phyloP scores from a whole-genome alignment of 2,888 invertebrate genomes.

The Drosophila parthenogenetica region DNA sequence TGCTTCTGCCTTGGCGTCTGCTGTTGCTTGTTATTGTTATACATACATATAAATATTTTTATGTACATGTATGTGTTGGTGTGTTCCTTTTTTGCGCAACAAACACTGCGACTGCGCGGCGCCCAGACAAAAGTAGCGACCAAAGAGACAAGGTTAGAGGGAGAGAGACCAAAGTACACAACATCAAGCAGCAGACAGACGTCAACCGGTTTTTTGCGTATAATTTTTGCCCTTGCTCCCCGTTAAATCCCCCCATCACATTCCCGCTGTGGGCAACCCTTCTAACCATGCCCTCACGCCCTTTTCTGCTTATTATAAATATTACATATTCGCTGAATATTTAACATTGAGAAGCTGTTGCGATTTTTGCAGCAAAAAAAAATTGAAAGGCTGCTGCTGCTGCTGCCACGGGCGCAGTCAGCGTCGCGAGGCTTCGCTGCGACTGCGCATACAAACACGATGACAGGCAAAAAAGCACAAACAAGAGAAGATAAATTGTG shows the following conservation, averaged over 20 bases:
- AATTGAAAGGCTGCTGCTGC: constrained; percentile 39
- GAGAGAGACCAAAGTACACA: constrained; percentile 38
- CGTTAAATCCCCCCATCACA: constrained; percentile 10
- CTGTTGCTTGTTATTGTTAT: constrained; percentile 58
- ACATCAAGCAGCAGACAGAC: constrained; percentile 36
- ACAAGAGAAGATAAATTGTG: constrained; percentile 21
- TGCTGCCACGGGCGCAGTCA: constrained; percentile 28
- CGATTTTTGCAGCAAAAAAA: constrained; percentile 25
- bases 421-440: constrained; percentile 16
- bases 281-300: constrained; percentile 25
- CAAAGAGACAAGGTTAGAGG: constrained; percentile 14
- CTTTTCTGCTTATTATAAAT: constrained; percentile 57
- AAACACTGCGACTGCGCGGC: constrained; percentile 68
- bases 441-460: constrained; percentile 12
- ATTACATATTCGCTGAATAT: constrained; percentile 74
- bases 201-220: constrained; percentile 73
- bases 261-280: constrained; percentile 9
- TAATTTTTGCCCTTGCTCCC: constrained; percentile 71
- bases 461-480: constrained; percentile 35
- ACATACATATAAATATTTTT: constrained; percentile 8
- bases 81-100: constrained; percentile 66
- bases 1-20: constrained; percentile 33
- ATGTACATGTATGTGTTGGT: constrained; percentile 24
- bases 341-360: constrained; percentile 55
- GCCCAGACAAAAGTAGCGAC: constrained; percentile 35